Evolutionary conservation across 2,113 vertebrate species (phyloP), one percentile per base, ranked within the genome.

Genomic region (Monopterus albus): DNA sequence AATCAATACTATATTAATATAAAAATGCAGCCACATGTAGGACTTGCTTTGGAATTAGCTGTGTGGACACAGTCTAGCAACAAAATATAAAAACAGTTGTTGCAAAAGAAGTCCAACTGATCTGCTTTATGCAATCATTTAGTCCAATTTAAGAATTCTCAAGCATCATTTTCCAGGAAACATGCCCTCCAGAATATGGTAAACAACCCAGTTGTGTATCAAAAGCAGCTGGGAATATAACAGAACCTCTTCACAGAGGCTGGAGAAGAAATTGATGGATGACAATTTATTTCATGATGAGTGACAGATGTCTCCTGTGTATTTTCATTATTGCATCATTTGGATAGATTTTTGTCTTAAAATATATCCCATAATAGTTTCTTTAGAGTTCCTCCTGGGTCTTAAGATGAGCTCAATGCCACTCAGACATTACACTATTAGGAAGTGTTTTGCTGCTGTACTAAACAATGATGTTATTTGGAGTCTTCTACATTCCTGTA

Each of bases 231-330:
- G 62, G 42, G 46, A 73, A 70, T 36, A 45, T 56, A 57, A 67
- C 52, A 31, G 42, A 76, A 62, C 31, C 49, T 13, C 7, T 52
- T 25, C 39, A 75, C 51, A 38, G 38, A 62, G 62, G 39, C 12
- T 43, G 7, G 8, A 29, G 26, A 51, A 29, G 25, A 12, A 66
- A 71, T 28, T 7, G 42, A 50, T 13, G 29, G 59, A 3, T 52
- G 21, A 78, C 40, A 64, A 76, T 57, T 2, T 31, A 56, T 72
- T 84, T 74, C 28, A 40, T 60, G 51, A 77, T 29, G 36, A 53
- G 28, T 10, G 5, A 66, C 39, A 29, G 38, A 45, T 60, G 60
- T 57, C n/a, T n/a, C n/a, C n/a, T n/a, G n/a, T n/a, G n/a, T n/a
- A n/a, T n/a, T n/a, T n/a, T n/a, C n/a, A n/a, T n/a, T n/a, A n/a